Conservation (phyloP, 2,797 vertebrate species). For the Anomalospiza imberbis region DNA sequence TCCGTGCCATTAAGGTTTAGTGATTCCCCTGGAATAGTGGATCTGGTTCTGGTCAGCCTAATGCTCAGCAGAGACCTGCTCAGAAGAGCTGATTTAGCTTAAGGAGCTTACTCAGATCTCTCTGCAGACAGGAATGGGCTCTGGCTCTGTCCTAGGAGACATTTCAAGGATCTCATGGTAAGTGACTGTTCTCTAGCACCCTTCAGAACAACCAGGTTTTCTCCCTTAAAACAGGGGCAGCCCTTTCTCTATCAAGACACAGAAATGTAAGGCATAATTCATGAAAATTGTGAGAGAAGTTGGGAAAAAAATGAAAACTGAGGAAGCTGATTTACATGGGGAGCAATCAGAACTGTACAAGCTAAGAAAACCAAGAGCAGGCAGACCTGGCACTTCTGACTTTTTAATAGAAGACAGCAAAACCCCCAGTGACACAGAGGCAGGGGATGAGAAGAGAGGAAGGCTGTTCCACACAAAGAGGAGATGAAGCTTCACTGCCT, state of each 20-base stretch:
- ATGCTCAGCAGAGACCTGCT: not conserved
- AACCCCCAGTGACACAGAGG: not conserved
- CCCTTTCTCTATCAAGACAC: not conserved
- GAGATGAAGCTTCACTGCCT: not conserved
- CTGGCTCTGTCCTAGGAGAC: not conserved
- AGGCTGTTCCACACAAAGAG: not conserved
- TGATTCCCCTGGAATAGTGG: not conserved
- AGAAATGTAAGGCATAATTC: not conserved
- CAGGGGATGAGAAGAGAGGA: not conserved
- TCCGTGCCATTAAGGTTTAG: not conserved
- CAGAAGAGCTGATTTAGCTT: not conserved
- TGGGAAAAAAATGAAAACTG: not conserved
- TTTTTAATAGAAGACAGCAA: not conserved
- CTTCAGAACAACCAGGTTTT: not conserved
- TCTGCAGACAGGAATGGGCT: not conserved
- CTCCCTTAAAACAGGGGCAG: not conserved
- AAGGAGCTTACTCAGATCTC: constrained; percentile 1
- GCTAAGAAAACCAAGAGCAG: not conserved
- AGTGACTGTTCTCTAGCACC: not conserved
- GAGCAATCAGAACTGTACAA: not conserved
- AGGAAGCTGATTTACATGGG: not conserved
- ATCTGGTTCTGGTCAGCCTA: not conserved
- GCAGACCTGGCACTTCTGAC: not conserved
- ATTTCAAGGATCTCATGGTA: not conserved
- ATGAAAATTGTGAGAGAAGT: not conserved